Evolutionary conservation across 2,888 invertebrate species (phyloP).

Genomic region (Busseola fusca): DNA sequence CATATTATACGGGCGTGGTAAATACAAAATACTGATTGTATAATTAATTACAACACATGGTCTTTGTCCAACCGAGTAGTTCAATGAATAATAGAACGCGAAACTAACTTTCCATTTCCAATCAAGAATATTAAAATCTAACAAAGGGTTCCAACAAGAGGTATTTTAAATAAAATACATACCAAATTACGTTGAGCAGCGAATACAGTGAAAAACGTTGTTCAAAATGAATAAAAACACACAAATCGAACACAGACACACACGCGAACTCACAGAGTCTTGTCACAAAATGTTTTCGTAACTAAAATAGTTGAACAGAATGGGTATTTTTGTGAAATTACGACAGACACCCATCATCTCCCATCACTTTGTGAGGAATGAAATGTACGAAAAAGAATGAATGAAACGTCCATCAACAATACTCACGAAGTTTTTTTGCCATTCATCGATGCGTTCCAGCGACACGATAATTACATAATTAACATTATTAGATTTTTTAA

Average conservation of each 20-base stretch:
- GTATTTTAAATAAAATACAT: slow-evolving; percentile 56
- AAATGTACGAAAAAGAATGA: slow-evolving; percentile 60
- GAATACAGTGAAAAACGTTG: slow-evolving; percentile 52
- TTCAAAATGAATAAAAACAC: slow-evolving; percentile 57
- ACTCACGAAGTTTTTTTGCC: slow-evolving; percentile 49
- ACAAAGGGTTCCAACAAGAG: slow-evolving; percentile 44
- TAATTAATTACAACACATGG: slow-evolving; percentile 24
- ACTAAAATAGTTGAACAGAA: slow-evolving; percentile 63
- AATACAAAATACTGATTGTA: slow-evolving; percentile 23
- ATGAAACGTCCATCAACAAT: slow-evolving; percentile 52
- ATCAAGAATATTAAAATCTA: slow-evolving; percentile 44
- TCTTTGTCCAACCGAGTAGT: slow-evolving; percentile 21
- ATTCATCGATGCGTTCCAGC: slow-evolving; percentile 55
- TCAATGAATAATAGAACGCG: slow-evolving; percentile 48
- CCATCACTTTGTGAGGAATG: slow-evolving; percentile 66
- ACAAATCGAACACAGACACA: slow-evolving; percentile 59
- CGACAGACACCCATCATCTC: slow-evolving; percentile 59
- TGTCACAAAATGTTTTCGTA: slow-evolving; percentile 62
- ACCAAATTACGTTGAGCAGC: slow-evolving; percentile 63
- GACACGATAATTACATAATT: neutral
- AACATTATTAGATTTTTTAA: neutral
- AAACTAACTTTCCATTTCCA: slow-evolving; percentile 53
- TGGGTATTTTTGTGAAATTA: slow-evolving; percentile 59
- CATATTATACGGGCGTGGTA: slow-evolving; percentile 52
- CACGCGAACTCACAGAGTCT: slow-evolving; percentile 59